Conservation (phyloP, 30 jellyfish, hydroid and myxozoan species). For the Cassiopea xamachana region DNA sequence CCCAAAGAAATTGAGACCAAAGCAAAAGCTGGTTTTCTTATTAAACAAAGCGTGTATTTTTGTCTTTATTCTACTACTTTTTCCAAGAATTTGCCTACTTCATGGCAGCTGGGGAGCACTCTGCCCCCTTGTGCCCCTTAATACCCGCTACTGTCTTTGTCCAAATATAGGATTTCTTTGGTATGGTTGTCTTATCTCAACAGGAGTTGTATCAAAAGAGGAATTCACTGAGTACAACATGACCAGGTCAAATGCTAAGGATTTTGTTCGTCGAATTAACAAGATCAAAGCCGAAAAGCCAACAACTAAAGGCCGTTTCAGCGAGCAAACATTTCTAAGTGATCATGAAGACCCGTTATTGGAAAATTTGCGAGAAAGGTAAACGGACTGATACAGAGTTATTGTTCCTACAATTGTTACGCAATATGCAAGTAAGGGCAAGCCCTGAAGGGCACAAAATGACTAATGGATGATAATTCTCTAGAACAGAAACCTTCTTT, state of each 20-base stretch:
- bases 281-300: constrained; percentile 55
- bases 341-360: constrained; percentile 31
- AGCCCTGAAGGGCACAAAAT: too few relatives aligned
- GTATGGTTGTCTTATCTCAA: background rate
- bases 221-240: constrained; percentile 33
- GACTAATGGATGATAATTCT: too few relatives aligned
- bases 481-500: too few relatives aligned
- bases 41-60: too few relatives aligned
- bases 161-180: background rate
- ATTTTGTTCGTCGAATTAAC: background rate
- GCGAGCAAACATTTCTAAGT: constrained; percentile 48
- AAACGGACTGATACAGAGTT: background rate
- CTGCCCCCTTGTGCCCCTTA: too few relatives aligned
- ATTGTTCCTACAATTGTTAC: background rate
- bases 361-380: constrained; percentile 39
- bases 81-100: too few relatives aligned
- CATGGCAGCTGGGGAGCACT: too few relatives aligned
- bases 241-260: constrained; percentile 1
- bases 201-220: constrained; percentile 18
- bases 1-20: too few relatives aligned
- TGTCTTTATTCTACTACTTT: too few relatives aligned
- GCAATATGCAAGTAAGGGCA: background rate
- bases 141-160: background rate
- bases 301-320: constrained; percentile 52
- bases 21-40: too few relatives aligned